Conservation (phyloP, 1,140 invertebrate species). For the Drosophila kikkawai region DNA sequence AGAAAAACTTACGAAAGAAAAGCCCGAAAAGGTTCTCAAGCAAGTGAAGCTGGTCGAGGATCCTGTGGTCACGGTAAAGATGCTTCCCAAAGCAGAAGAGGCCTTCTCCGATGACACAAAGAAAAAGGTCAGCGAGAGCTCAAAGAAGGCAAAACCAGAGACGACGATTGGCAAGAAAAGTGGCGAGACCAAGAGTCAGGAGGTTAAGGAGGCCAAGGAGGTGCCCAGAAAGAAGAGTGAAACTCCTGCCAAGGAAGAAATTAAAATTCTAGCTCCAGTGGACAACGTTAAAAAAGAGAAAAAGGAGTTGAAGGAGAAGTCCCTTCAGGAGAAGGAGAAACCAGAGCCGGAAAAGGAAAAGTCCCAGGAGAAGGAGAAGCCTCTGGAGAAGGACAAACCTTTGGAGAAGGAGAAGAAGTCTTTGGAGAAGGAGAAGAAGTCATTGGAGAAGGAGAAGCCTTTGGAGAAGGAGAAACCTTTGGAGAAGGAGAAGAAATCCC, state of each 20-base stretch:
- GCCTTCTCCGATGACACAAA: neutral
- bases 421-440: neutral
- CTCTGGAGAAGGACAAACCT: neutral
- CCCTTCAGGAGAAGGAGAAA: slow-evolving; percentile 14
- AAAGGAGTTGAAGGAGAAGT: slow-evolving; percentile 17
- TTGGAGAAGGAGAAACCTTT: neutral
- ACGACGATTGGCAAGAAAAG: neutral
- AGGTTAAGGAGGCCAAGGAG: neutral
- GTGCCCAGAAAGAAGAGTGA: neutral
- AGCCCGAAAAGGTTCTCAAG: neutral
- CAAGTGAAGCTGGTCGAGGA: neutral
- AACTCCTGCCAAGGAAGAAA: neutral
- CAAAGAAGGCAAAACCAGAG: slow-evolving; percentile 14
- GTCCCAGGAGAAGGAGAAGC: neutral
- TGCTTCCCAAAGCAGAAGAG: neutral
- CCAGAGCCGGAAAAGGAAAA: slow-evolving; percentile 14
- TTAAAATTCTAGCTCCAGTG: neutral
- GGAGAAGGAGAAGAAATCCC: slow-evolving; percentile 5
- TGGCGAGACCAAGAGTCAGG: neutral
- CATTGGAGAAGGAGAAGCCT: neutral
- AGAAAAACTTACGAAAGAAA: neutral
- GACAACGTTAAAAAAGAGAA: slow-evolving; percentile 28
- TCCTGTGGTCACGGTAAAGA: neutral
- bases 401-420: neutral
- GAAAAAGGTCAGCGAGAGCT: slow-evolving; percentile 13